Evolutionary conservation across 2,888 invertebrate genomes (phyloP).

Genomic region (Nomada flava): DNA sequence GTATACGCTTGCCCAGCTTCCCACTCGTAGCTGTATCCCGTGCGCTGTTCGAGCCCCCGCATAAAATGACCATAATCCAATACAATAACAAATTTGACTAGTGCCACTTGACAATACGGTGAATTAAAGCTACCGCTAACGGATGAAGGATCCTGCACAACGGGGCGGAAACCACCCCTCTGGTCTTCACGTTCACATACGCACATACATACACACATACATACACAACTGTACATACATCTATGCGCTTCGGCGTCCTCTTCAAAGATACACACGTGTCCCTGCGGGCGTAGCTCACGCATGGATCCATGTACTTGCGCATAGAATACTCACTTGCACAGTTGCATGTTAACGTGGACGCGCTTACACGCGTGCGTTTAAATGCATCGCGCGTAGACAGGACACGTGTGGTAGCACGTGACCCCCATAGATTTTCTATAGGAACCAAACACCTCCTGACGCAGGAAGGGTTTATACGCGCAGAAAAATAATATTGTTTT

Average conservation of each 20-base stretch:
- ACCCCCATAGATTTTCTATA: constrained; percentile 67
- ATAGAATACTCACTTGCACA: constrained; percentile 61
- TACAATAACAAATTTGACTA: constrained; percentile 81
- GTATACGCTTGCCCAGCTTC: neutral
- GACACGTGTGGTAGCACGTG: constrained; percentile 78
- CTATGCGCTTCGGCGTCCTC: constrained; percentile 40
- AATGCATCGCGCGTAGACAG: constrained; percentile 67
- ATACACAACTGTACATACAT: constrained; percentile 4
- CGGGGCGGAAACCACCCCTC: constrained; percentile 70
- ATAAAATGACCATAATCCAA: constrained; percentile 74
- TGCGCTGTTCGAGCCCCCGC: constrained; percentile 4
- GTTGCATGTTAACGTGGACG: constrained; percentile 66
- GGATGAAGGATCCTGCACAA: constrained; percentile 72
- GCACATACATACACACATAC: constrained; percentile 11
- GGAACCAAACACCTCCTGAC: constrained; percentile 65
- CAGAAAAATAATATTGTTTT: constrained; percentile 78
- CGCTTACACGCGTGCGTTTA: constrained; percentile 56
- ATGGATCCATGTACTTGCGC: constrained; percentile 32
- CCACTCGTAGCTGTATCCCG: neutral
- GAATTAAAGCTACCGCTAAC: constrained; percentile 75
- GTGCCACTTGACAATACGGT: constrained; percentile 81
- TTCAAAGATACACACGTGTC: constrained; percentile 54
- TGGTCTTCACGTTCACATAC: constrained; percentile 42
- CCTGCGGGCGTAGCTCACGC: constrained; percentile 57
- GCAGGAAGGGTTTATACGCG: constrained; percentile 71